Percentiles rank a stretch among this genome's conserved stretches.
phyloP scores from a whole-genome alignment of 2,888 invertebrate species.

The Mythimna ferrago region DNA sequence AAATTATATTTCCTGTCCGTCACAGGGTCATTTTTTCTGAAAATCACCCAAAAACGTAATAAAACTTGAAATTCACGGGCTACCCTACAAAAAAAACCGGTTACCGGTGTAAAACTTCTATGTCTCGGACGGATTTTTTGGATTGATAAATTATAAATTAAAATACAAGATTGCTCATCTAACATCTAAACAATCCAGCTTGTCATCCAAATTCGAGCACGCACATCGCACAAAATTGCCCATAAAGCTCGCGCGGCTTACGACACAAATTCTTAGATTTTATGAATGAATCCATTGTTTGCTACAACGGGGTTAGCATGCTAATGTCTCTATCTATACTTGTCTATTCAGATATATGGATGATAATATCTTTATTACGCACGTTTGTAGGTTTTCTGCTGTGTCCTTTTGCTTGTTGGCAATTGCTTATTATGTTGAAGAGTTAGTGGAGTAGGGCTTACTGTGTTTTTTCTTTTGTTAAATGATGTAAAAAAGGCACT shows the following conservation, averaged over 20 bases:
- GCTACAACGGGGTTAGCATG: constrained; percentile 62
- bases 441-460: background rate
- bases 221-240: constrained; percentile 28
- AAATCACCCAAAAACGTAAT: too few species aligned
- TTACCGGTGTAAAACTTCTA: too few species aligned
- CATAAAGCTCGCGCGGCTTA: constrained; percentile 57
- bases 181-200: background rate
- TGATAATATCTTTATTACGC: constrained; percentile 49
- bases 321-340: constrained; percentile 54
- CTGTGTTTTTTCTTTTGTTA: background rate
- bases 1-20: too few species aligned
- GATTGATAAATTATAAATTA: too few species aligned
- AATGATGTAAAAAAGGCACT: background rate
- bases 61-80: too few species aligned
- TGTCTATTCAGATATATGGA: constrained; percentile 28
- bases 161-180: too few species aligned
- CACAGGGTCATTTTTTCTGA: too few species aligned
- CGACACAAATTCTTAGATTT: constrained; percentile 70
- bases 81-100: too few species aligned
- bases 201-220: constrained; percentile 24
- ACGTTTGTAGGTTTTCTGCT: constrained; percentile 10
- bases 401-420: background rate
- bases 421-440: constrained; percentile 8
- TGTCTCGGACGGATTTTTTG: too few species aligned
- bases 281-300: constrained; percentile 82